These are phyloP conservation scores for Uropetala carovei DNA, from an alignment of 2,888 invertebrate species.

Conservation along the genomic window DNA sequence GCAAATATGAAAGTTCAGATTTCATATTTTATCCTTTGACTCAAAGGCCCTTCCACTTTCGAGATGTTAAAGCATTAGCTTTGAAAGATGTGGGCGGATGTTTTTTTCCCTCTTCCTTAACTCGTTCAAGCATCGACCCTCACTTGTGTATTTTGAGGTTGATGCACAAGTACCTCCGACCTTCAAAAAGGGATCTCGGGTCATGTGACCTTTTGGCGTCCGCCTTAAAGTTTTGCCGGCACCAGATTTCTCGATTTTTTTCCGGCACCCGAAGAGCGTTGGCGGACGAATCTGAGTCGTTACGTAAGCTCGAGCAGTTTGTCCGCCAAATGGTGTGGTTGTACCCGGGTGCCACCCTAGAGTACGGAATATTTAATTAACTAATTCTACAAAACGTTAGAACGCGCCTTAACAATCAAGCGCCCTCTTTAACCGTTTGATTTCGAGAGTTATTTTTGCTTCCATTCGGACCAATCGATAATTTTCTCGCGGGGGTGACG, in stretches of 20 bases:
- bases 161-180: neutral
- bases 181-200: neutral
- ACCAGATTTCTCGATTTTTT: slow-evolving; percentile 5
- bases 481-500: no score
- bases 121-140: neutral
- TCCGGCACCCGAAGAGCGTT: neutral
- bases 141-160: neutral
- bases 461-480: no score
- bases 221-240: slow-evolving; percentile 11
- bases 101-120: neutral
- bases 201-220: slow-evolving; percentile 7
- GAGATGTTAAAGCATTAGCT: neutral
- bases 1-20: neutral
- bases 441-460: no score
- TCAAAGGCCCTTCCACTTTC: neutral
- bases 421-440: no score
- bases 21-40: neutral
- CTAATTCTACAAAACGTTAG: no score
- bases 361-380: no score
- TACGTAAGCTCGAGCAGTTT: neutral
- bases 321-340: neutral
- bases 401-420: no score
- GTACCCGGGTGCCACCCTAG: neutral
- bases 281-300: neutral
- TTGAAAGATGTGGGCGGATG: neutral